Evolutionary conservation across 2,113 vertebrate genomes (phyloP), one percentile per base, ranked within the genome.

Genomic region (Labrus mixtus): DNA sequence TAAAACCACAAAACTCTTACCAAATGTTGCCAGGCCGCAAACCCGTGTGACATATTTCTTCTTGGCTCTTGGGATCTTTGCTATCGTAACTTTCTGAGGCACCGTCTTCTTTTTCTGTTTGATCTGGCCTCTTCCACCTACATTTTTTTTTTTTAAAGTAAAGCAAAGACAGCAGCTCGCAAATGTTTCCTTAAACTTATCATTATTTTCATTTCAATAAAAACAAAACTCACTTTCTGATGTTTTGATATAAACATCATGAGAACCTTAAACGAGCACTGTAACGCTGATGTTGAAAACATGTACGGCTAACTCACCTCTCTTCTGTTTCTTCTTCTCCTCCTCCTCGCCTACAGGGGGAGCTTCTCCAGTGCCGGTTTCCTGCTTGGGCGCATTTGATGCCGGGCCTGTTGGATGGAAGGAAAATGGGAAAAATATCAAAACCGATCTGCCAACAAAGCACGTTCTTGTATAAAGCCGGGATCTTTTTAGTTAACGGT

Each of bases 41-140:
- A 99, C 98, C 79, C 98, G 94, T 0, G 98, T 99, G 64, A 99
- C 98, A 0, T 99, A 99, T 96, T 99, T 99, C 93, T 99, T 99
- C 94, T 99, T 99, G 48, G 98, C 98, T 90, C 98, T 93, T 19
- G 98, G 98, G 84, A 99, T 99, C 95, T 99, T 99, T 82, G 98
- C 98, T 97, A 99, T 98, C 0, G 97, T 96, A 48, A 98, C 96
- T 93, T 98, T 99, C 73, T 99, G 98, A 57, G 98, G 98, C 37
- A 98, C 95, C 0, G 97, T 98, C 93, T 99, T 99, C 95, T 99
- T 99, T 89, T 99, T 99, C 92, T 99, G 97, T 95, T 98, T 99
- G 92, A 99, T 99, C 91, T 98, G 97, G 84, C 98, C 98, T 89
- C 97, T 94, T 68, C 98, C 98, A 81, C 98, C 98, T n/a, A n/a